Evolutionary conservation across 2,888 invertebrate species (phyloP).

Genomic region (Piscicola geometra): DNA sequence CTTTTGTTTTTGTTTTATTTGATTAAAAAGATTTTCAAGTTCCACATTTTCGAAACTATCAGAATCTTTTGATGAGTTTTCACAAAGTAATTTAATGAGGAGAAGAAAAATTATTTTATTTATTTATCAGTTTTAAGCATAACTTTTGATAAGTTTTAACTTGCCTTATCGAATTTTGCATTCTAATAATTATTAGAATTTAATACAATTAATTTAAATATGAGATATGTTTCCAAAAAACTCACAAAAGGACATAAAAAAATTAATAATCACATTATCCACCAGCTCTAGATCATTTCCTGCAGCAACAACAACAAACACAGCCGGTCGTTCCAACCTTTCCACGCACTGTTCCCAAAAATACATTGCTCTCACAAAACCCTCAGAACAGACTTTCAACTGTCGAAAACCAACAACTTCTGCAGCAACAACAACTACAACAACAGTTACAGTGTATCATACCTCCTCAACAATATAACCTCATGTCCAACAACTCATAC

Average conservation of each 20-base stretch:
- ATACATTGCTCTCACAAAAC: conserved; percentile 39
- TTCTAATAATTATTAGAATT: not conserved
- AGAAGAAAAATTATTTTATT: no score
- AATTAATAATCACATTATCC: no score
- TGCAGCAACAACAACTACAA: conserved; percentile 26
- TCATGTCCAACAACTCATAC: not conserved
- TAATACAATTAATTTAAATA: not conserved
- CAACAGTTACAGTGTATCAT: conserved; percentile 6
- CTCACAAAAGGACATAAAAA: no score
- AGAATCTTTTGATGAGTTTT: not conserved
- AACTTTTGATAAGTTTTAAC: no score
- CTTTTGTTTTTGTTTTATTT: no score
- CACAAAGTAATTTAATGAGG: not conserved
- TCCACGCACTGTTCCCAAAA: conserved; percentile 44
- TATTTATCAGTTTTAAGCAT: no score
- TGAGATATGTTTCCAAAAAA: not conserved
- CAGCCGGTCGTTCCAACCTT: conserved; percentile 38
- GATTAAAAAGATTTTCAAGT: not conserved
- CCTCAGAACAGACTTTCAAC: conserved; percentile 26
- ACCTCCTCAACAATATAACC: not conserved
- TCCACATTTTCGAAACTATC: not conserved
- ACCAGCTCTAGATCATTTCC: conserved; percentile 20
- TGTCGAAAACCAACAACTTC: conserved; percentile 18
- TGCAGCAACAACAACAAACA: conserved; percentile 32
- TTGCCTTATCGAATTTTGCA: no score